These are phyloP conservation scores for Ophiodon elongatus DNA, from an alignment of 2,113 vertebrate genomes.

Conservation along the genomic window DNA sequence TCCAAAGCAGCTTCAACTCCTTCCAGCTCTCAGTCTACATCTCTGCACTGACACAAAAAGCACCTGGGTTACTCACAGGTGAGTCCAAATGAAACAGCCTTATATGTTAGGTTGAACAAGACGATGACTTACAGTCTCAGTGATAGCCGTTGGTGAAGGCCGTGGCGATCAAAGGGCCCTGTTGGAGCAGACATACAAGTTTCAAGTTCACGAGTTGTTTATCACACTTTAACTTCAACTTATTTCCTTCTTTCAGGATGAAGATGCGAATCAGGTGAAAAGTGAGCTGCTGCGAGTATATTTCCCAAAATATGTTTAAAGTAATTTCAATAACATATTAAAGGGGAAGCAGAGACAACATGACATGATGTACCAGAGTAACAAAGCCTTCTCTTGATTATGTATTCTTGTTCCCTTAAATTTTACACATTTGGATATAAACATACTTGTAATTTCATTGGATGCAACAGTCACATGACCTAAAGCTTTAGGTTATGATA, in stretches of 20 bases:
- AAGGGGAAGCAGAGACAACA: not conserved
- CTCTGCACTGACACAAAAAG: constrained; percentile 55
- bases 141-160: constrained; percentile 99
- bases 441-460: not conserved
- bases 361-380: not conserved
- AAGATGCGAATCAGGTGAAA: not conserved
- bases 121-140: constrained; percentile 84
- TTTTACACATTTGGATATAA: not conserved
- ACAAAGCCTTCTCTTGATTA: not conserved
- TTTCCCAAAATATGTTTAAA: not conserved
- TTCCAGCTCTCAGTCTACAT: constrained; percentile 73
- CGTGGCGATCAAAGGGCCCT: constrained; percentile 99
- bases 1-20: constrained; percentile 74
- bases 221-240: not conserved
- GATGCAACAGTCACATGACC: not conserved
- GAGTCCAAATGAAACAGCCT: too few relatives aligned
- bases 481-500: not conserved
- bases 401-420: not conserved
- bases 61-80: constrained; percentile 40
- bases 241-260: not conserved
- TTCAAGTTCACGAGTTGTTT: constrained; percentile 3
- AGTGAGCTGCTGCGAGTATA: not conserved
- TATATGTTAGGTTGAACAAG: not conserved
- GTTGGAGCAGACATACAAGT: constrained; percentile 57
- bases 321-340: not conserved